Conservation (phyloP, 2,113 vertebrate species). For the Corythaixoides concolor region DNA sequence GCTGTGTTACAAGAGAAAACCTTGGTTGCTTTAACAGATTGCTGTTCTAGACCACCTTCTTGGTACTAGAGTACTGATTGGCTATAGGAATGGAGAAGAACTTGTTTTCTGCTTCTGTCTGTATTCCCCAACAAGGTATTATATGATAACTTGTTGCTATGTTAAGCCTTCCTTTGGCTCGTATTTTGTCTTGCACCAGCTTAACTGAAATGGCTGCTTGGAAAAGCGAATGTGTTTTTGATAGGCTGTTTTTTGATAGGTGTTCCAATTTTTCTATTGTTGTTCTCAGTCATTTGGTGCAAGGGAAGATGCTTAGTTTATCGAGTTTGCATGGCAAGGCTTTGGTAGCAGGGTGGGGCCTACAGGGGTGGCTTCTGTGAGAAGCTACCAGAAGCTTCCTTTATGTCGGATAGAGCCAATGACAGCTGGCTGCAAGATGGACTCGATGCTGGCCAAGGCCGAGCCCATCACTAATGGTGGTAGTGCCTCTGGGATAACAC, state of each 20-base stretch:
- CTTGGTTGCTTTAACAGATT: neutral
- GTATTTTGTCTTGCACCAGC: neutral
- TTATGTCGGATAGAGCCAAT: too few species aligned
- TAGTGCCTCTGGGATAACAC: too few species aligned
- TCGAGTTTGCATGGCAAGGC: too few species aligned
- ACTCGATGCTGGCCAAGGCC: too few species aligned
- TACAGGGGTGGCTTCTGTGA: too few species aligned
- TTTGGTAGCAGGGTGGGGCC: too few species aligned
- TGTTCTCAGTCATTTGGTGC: neutral
- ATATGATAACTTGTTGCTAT: neutral
- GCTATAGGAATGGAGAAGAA: neutral
- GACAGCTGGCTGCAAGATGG: too few species aligned
- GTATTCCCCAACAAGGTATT: neutral
- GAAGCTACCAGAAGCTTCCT: too few species aligned
- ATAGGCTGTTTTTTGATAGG: neutral
- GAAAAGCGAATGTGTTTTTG: neutral
- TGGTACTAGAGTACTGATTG: neutral
- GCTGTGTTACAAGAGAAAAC: neutral
- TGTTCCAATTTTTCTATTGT: neutral
- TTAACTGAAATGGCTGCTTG: neutral
- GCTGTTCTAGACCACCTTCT: neutral
- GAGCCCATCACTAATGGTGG: too few species aligned
- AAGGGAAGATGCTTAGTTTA: neutral
- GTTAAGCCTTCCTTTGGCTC: neutral
- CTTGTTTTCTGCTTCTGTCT: neutral